Percentiles rank a stretch among this genome's conserved stretches.
These are phyloP conservation scores for Chloropsis cyanopogon DNA, from an alignment of 2,113 vertebrate species.

Conservation along the genomic window DNA sequence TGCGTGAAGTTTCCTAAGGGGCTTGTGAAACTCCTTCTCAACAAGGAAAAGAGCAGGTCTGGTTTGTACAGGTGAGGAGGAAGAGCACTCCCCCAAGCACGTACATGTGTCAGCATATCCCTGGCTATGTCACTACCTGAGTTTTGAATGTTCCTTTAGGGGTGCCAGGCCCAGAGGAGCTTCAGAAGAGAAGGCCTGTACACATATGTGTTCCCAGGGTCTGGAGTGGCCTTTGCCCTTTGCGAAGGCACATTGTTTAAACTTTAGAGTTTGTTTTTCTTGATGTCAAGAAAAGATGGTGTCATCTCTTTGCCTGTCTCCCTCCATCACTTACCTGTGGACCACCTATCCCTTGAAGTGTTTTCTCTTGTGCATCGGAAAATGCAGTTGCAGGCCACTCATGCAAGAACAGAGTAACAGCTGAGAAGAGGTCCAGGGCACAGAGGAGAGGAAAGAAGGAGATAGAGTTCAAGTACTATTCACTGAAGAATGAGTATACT, in stretches of 20 bases:
- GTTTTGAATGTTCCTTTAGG: neutral
- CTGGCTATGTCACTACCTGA: accelerated
- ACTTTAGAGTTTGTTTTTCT: neutral
- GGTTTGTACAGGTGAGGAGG: neutral
- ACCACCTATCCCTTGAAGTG: neutral
- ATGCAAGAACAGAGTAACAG: neutral
- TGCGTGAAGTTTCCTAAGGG: neutral
- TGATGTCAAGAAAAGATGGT: accelerated
- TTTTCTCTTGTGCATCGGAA: neutral
- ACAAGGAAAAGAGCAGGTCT: neutral
- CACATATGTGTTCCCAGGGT: accelerated
- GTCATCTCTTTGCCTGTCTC: neutral
- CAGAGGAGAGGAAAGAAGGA: neutral
- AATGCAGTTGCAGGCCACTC: neutral
- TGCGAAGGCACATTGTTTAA: neutral
- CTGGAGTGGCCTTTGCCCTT: neutral
- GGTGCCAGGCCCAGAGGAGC: accelerated
- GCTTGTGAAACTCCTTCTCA: neutral
- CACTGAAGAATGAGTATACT: neutral
- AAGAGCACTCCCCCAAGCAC: neutral
- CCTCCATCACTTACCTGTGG: neutral
- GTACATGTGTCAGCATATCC: accelerated
- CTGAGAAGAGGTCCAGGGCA: neutral
- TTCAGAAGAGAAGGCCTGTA: neutral
- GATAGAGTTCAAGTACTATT: neutral